These are phyloP conservation scores for Junonia oenone DNA, from an alignment of 2,888 invertebrate species.

Conservation along the genomic window DNA sequence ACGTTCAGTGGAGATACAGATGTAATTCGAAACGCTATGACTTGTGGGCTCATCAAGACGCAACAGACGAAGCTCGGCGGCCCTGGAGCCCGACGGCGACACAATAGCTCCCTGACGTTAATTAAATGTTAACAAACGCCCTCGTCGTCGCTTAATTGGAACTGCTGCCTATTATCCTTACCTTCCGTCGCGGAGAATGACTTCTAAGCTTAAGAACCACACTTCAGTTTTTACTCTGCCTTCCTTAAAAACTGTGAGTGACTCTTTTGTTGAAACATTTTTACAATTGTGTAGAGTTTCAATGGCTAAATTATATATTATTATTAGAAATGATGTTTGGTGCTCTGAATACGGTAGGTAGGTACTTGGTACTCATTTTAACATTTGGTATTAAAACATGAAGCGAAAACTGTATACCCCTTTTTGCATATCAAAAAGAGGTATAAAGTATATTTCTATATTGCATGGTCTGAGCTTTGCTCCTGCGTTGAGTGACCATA, in stretches of 20 bases:
- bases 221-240: slow-evolving; percentile 59
- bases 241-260: slow-evolving; percentile 52
- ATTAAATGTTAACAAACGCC: slow-evolving; percentile 80
- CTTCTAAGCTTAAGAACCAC: slow-evolving; percentile 60
- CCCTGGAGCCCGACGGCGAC: slow-evolving; percentile 60
- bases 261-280: slow-evolving; percentile 35
- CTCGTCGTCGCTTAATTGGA: slow-evolving; percentile 78
- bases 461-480: too few species aligned
- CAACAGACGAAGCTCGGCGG: slow-evolving; percentile 48
- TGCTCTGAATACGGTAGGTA: too few species aligned
- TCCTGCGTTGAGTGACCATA: too few species aligned
- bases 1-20: slow-evolving; percentile 38
- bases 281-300: slow-evolving; percentile 36
- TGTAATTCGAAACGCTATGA: slow-evolving; percentile 57
- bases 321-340: not conserved
- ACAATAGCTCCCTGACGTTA: slow-evolving; percentile 75
- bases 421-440: too few species aligned
- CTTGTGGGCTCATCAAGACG: slow-evolving; percentile 57
- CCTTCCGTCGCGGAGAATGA: slow-evolving; percentile 68
- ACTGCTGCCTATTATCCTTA: slow-evolving; percentile 79
- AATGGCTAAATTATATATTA: not conserved
- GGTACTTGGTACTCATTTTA: too few species aligned
- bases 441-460: too few species aligned
- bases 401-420: too few species aligned
- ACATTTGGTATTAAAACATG: too few species aligned